Evolutionary conservation across 2,888 invertebrate genomes (phyloP).

Genomic region (Cheilosia vulpina): DNA sequence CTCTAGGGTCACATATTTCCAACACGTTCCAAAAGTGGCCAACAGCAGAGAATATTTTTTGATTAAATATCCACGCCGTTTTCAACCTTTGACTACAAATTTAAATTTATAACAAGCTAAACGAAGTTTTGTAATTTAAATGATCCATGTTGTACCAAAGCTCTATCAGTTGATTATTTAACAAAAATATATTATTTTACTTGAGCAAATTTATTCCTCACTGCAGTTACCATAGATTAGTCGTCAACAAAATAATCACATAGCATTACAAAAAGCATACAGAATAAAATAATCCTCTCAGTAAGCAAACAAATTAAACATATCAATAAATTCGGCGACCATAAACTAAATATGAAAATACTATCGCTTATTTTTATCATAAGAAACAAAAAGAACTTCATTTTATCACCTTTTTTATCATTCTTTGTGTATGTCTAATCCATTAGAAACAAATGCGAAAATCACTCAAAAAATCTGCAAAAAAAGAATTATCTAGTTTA

Average conservation of each 20-base stretch:
- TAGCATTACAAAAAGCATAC: slow-evolving; percentile 12
- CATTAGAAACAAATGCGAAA: slow-evolving; percentile 82
- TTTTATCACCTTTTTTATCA: slow-evolving; percentile 52
- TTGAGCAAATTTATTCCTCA: slow-evolving; percentile 2
- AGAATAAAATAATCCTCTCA: slow-evolving; percentile 14
- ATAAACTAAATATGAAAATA: slow-evolving; percentile 29
- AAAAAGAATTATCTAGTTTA: slow-evolving; percentile 11
- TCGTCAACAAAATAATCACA: slow-evolving; percentile 7
- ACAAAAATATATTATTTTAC: slow-evolving; percentile 13
- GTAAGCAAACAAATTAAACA: slow-evolving; percentile 23
- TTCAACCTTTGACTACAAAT: too few species aligned
- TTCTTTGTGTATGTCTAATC: slow-evolving; percentile 35
- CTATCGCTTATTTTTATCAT: slow-evolving; percentile 50
- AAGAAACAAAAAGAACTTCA: slow-evolving; percentile 8
- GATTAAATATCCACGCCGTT: too few species aligned
- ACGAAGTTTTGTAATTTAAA: too few species aligned
- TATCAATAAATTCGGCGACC: slow-evolving; percentile 50
- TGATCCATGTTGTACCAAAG: too few species aligned
- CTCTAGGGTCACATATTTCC: too few species aligned
- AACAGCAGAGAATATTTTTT: too few species aligned
- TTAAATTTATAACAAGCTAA: too few species aligned
- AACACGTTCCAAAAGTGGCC: too few species aligned
- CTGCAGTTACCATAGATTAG: slow-evolving; percentile 28
- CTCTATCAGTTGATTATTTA: slow-evolving; percentile 21
- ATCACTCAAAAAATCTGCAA: slow-evolving; percentile 78